A percentile compares a stretch with the other conserved stretches of the same genome.
Conservation (phyloP, 2,113 vertebrate genomes). For the Erythrolamprus reginae region DNA sequence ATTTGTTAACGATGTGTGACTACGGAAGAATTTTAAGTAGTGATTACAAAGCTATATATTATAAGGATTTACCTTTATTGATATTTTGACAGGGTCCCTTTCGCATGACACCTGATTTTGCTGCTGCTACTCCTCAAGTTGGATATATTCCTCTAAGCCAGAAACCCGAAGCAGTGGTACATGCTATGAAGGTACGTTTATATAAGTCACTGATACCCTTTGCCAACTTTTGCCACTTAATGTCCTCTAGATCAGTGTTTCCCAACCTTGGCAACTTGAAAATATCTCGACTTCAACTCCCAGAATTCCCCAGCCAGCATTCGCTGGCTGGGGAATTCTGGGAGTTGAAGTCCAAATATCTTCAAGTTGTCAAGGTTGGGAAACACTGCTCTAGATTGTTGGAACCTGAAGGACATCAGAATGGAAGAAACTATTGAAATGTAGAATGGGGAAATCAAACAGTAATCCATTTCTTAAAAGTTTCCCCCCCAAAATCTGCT, state of each 20-base stretch:
- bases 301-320: no score
- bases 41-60: neutral
- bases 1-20: neutral
- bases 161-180: conserved; percentile 92
- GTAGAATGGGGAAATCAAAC: neutral
- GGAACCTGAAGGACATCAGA: neutral
- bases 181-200: conserved; percentile 89
- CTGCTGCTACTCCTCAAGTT: conserved; percentile 73
- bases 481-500: neutral
- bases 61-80: neutral
- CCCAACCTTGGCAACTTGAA: no score
- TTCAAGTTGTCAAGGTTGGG: no score
- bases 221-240: neutral
- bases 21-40: neutral
- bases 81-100: conserved; percentile 71
- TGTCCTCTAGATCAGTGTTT: neutral
- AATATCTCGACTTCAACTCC: no score
- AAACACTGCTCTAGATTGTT: neutral
- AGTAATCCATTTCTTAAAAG: neutral
- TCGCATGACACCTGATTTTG: conserved; percentile 77
- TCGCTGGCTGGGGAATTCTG: no score
- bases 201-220: neutral
- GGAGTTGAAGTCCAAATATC: no score
- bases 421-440: neutral
- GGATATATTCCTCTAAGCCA: conserved; percentile 82